phyloP scores from a whole-genome alignment of 2,888 invertebrate genomes.

The Pollenia labialis region DNA sequence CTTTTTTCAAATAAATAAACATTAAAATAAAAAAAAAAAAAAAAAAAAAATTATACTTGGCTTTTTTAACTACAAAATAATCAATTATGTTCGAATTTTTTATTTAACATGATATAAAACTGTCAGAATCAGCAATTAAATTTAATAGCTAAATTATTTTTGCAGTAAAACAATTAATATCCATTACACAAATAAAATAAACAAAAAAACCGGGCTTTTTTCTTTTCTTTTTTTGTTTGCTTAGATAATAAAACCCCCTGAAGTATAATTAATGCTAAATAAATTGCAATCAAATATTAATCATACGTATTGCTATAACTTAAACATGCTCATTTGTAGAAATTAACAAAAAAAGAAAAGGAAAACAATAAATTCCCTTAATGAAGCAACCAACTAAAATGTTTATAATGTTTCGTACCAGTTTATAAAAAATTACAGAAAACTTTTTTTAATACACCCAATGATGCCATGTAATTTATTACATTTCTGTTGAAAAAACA shows the following conservation, averaged over 20 bases:
- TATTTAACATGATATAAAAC: no score
- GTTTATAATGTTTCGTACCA: slow-evolving; percentile 12
- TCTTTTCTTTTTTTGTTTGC: background rate
- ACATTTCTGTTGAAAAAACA: slow-evolving; percentile 31
- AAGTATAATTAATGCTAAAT: slow-evolving; percentile 45
- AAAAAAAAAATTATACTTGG: no score
- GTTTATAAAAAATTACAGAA: slow-evolving; percentile 12
- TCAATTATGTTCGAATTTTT: no score
- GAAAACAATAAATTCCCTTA: background rate
- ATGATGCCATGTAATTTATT: slow-evolving; percentile 62
- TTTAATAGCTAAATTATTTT: background rate
- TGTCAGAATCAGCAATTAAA: background rate
- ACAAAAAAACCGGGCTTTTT: background rate
- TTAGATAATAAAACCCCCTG: background rate
- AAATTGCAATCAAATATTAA: slow-evolving; percentile 52
- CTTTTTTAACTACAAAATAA: no score
- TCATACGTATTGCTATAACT: slow-evolving; percentile 32
- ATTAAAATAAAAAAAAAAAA: no score
- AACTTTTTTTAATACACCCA: slow-evolving; percentile 29
- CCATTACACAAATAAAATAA: background rate
- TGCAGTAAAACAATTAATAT: slow-evolving; percentile 1
- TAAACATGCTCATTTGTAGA: background rate
- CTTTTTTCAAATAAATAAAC: no score
- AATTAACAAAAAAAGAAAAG: background rate
- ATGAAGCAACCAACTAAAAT: slow-evolving; percentile 27